Conservation (phyloP, 2,888 invertebrate genomes). For the Fabriciana adippe region DNA sequence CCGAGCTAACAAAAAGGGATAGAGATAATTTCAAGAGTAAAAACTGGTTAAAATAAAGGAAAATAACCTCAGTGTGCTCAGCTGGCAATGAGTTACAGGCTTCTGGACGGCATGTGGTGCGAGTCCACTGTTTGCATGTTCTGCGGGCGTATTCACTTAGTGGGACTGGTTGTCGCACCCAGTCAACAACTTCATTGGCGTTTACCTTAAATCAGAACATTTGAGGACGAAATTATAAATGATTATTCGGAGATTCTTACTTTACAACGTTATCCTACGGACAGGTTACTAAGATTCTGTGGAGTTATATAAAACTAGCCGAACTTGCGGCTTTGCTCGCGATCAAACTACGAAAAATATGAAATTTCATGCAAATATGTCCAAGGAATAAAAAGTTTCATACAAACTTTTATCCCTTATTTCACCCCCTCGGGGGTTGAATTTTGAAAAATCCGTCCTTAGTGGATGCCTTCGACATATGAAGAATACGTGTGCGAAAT, state of each 20-base stretch:
- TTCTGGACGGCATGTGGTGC: constrained; percentile 43
- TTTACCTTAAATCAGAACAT: constrained; percentile 39
- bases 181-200: constrained; percentile 75
- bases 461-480: too few relatives aligned
- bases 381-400: too few relatives aligned
- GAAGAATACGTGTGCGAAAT: too few relatives aligned
- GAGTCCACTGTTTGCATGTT: constrained; percentile 9
- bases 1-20: too few relatives aligned
- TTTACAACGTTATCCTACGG: neutral
- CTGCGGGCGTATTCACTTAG: constrained; percentile 56
- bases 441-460: too few relatives aligned
- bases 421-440: too few relatives aligned
- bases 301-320: too few relatives aligned
- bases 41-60: neutral
- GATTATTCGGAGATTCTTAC: neutral
- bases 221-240: neutral
- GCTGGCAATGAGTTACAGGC: constrained; percentile 50
- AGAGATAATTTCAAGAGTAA: neutral
- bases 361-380: too few relatives aligned
- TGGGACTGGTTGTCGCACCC: constrained; percentile 79
- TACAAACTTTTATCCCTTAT: too few relatives aligned
- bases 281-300: neutral
- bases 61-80: constrained; percentile 49
- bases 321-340: too few relatives aligned
- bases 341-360: too few relatives aligned